Evolutionary conservation across 2,797 vertebrate genomes (phyloP).

Genomic region (Dermochelys coriacea): DNA sequence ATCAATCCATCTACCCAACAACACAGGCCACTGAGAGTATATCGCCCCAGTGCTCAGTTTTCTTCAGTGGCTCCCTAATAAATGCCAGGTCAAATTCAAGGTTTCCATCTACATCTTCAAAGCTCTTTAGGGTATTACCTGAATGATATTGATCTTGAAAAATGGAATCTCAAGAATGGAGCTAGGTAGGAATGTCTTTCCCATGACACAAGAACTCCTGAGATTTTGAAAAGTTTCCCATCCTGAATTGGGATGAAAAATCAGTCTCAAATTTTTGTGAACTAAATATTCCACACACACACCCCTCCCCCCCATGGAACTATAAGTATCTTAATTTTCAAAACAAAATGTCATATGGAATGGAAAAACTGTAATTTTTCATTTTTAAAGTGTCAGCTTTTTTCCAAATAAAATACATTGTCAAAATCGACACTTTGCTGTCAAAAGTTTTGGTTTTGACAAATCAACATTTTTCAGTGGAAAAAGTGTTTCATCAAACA

Average conservation of each 20-base stretch:
- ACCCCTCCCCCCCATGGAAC: background rate
- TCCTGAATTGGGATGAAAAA: slow-evolving; percentile 26
- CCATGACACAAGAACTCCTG: slow-evolving; percentile 2
- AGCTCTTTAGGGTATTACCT: background rate
- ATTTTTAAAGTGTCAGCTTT: background rate
- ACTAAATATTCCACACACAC: background rate
- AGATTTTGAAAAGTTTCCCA: background rate
- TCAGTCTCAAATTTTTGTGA: background rate
- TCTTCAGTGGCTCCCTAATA: background rate
- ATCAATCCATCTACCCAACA: background rate
- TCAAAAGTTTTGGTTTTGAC: background rate
- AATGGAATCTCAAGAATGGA: slow-evolving; percentile 40
- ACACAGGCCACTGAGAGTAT: background rate
- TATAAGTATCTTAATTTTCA: background rate
- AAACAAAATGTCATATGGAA: background rate
- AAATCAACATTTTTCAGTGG: background rate
- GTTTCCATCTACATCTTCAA: slow-evolving; percentile 22
- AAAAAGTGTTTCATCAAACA: background rate
- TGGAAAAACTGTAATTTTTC: background rate
- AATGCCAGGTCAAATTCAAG: slow-evolving; percentile 2
- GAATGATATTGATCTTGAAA: slow-evolving; percentile 28
- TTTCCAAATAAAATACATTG: background rate
- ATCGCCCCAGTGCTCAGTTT: background rate
- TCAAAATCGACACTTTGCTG: background rate
- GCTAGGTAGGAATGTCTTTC: slow-evolving; percentile 31